Percentiles rank a stretch among this genome's conserved stretches.
Evolutionary conservation across 2,113 vertebrate genomes (phyloP).

Genomic region (Cottus gobio): DNA sequence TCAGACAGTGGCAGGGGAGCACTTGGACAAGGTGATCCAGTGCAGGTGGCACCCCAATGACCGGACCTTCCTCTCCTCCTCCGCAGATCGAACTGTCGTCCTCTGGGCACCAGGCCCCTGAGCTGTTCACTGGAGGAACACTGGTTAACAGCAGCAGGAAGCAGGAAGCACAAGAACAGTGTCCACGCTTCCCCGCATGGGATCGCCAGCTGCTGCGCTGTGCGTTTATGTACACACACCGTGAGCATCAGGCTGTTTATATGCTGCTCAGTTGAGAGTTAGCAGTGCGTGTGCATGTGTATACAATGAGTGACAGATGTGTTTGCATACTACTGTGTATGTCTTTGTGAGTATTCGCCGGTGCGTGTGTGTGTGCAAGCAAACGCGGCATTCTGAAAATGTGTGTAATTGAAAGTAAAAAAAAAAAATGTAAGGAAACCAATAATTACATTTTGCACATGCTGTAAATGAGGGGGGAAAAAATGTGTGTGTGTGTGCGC

Average conservation of each 20-base stretch:
- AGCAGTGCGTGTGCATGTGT: slow-evolving; percentile 11
- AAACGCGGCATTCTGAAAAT: slow-evolving; percentile 13
- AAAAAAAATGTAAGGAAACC: slow-evolving; percentile 9
- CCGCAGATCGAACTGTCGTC: slow-evolving; percentile 95
- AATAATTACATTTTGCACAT: not conserved
- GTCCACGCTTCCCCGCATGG: slow-evolving; percentile 25
- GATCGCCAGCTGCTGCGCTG: slow-evolving; percentile 73
- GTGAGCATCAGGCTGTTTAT: slow-evolving; percentile 10
- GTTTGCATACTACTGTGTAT: slow-evolving; percentile 6
- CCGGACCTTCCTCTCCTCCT: slow-evolving; percentile 94
- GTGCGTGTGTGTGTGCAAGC: slow-evolving; percentile 67
- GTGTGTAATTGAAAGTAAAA: not conserved
- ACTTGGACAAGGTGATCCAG: slow-evolving; percentile 98
- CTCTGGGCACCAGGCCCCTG: slow-evolving; percentile 91
- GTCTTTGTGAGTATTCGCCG: slow-evolving; percentile 60
- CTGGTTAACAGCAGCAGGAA: not conserved
- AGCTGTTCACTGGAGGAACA: slow-evolving; percentile 15
- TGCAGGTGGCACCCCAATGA: slow-evolving; percentile 96
- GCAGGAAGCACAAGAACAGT: slow-evolving; percentile 29
- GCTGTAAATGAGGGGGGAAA: not conserved
- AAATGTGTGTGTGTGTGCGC: too few relatives aligned
- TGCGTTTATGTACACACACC: not conserved
- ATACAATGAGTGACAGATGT: slow-evolving; percentile 13
- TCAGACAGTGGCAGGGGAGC: slow-evolving; percentile 92
- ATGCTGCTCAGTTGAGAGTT: slow-evolving; percentile 6